Evolutionary conservation across 2,113 vertebrate genomes (phyloP).

Genomic region (Osmerus mordax): DNA sequence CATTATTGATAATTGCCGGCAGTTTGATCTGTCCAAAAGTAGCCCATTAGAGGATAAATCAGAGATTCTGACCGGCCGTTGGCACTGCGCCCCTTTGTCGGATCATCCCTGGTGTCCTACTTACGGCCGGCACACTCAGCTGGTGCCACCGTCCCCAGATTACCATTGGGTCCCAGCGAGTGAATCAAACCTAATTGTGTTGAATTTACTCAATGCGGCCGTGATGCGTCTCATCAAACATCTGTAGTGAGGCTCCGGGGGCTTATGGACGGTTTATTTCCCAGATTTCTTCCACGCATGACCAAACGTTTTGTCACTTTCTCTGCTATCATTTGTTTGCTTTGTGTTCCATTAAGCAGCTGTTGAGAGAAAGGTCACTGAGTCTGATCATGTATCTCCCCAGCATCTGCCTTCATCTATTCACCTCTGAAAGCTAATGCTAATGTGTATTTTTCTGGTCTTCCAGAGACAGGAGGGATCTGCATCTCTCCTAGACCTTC

Average conservation of each 20-base stretch:
- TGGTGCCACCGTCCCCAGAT: conserved; percentile 56
- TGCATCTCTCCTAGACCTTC: conserved; percentile 77
- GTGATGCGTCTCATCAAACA: conserved; percentile 62
- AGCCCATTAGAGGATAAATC: conserved; percentile 53
- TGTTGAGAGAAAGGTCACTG: too few relatives aligned
- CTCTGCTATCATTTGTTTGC: too few relatives aligned
- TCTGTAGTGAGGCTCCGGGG: conserved; percentile 47
- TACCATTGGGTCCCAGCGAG: conserved; percentile 41
- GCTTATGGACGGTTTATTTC: conserved; percentile 3
- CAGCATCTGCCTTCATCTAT: too few relatives aligned
- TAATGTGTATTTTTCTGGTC: background rate
- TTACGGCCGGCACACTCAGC: conserved; percentile 32
- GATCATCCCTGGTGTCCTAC: conserved; percentile 60
- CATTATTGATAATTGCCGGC: conserved; percentile 64
- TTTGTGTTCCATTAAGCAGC: too few relatives aligned
- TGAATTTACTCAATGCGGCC: conserved; percentile 65
- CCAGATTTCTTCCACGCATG: too few relatives aligned
- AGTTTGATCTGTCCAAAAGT: conserved; percentile 55
- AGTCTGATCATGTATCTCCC: too few relatives aligned
- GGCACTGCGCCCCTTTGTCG: conserved; percentile 28
- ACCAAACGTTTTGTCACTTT: too few relatives aligned
- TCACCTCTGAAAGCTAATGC: too few relatives aligned
- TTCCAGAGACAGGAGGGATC: conserved; percentile 79
- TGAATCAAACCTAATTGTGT: conserved; percentile 57
- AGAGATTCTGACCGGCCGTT: conserved; percentile 40